Base-by-base conservation (phyloP, 2,888 invertebrate genomes). In the Tetragonula carbonaria region DNA sequence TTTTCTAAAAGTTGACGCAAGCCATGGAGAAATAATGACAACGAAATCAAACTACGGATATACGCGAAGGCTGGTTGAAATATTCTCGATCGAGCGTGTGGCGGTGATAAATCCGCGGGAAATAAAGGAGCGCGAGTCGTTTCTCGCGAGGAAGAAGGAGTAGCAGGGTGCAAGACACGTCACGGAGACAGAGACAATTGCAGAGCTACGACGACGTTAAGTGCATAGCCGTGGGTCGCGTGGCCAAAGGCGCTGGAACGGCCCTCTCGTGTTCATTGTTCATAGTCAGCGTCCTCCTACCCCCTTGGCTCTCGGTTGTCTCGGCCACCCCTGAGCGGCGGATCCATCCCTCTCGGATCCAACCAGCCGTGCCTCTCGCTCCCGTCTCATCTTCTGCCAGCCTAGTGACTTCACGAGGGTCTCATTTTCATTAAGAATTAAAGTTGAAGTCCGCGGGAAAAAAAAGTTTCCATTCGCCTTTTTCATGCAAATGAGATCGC, bases 371-470 rank as follows among this genome's bases (percentile, higher is more conserved):
- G 85, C 84, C 77, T 88, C 90, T 87, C 86, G 79, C 86, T 82
- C 85, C 84, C 87, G 84, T 91, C 92, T 91, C 92, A 91, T 92
- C 91, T 90, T 89, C 85, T 88, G 90, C 90, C 90, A 91, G 91
- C 91, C 91, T 90, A 90, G 91, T 91, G 92, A 93, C 93, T 92
- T 90, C 87, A 89, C 90, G 91, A 92, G 92, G 90, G 92, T 93
- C 92, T 93, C 93, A 93, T 93, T 93, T 94, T 93, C 93, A 93
- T 94, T 93, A 93, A 93, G 92, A 93, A 92, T 92, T 93, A 90
- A 93, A 93, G 89, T 92, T 91, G 88, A 90, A 92, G 90, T 90
- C 90, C 89, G 83, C 85, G 84, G 82, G 80, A 62, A 59, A 62
- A 33, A 33, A 92, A 91, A 88, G 87, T 92, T 91, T 92, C 87